Evolutionary conservation across 2,888 invertebrate genomes (phyloP), one percentile per base, ranked within the genome.

Genomic region (Corbicula japonica): DNA sequence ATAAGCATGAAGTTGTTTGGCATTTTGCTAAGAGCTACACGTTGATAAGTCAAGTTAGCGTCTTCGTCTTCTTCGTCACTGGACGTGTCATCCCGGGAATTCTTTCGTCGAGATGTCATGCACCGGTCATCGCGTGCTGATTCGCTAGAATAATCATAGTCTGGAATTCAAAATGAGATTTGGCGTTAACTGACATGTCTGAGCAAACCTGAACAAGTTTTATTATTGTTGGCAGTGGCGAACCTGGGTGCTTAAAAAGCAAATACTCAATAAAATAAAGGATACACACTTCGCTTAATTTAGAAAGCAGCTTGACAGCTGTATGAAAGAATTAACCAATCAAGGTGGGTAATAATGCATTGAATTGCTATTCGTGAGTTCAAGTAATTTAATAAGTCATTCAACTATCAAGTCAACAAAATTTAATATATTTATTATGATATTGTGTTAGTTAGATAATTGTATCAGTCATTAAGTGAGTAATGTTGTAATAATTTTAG

Each of bases 251-350:
- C n/a, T n/a, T n/a, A n/a, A n/a, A n/a, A n/a, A n/a, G n/a, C n/a
- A n/a, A n/a, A n/a, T n/a, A n/a, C n/a, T n/a, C n/a, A n/a, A n/a
- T n/a, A n/a, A n/a, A n/a, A n/a, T n/a, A n/a, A n/a, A n/a, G n/a
- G n/a, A n/a, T n/a, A n/a, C n/a, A n/a, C n/a, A n/a, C n/a, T n/a
- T n/a, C n/a, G n/a, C n/a, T n/a, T n/a, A 34, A 18, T 41, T 71
- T 26, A 8, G 62, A 35, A 34, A 60, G 50, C 2, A 10, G 23
- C n/a, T 73, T 18, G 73, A 73, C 34, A 28, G 44, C 23, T 5
- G 41, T 3, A 73, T 65, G 73, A 73, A 73, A 35, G 52, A 69
- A 28, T 30, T 58, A 15, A 58, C 54, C 18, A 5, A n/a, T 23
- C 3, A 61, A n/a, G 52, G 62, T 41, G 52, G 18, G n/a, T 46